Percentiles rank a stretch among this genome's conserved stretches.
Evolutionary conservation across 2,113 vertebrate genomes (phyloP).

Genomic region (Gallinago paraguaiae): DNA sequence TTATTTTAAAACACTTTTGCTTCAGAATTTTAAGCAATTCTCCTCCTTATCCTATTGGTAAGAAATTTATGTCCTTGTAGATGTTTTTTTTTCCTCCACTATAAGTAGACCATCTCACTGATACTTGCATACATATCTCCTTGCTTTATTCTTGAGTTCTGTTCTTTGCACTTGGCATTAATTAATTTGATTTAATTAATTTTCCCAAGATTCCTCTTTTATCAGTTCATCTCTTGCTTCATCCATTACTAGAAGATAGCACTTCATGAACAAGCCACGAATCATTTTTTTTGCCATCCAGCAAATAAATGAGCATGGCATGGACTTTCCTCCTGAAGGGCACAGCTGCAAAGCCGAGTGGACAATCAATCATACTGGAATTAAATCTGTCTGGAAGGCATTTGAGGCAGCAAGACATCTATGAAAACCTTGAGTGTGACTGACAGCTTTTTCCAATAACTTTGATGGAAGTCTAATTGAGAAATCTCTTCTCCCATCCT

Average conservation of each 20-base stretch:
- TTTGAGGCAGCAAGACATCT: constrained; percentile 47
- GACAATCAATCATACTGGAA: constrained; percentile 48
- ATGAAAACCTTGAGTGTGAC: not conserved
- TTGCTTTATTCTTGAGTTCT: not conserved
- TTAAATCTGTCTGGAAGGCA: constrained; percentile 72
- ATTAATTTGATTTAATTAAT: constrained; percentile 41
- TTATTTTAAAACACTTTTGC: not conserved
- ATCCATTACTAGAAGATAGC: constrained; percentile 45
- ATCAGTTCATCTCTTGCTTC: constrained; percentile 56
- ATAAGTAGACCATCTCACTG: not conserved
- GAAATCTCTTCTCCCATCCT: constrained; percentile 29
- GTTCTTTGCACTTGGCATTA: constrained; percentile 18
- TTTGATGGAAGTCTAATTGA: not conserved
- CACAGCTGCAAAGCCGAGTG: constrained; percentile 33
- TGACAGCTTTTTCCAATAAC: constrained; percentile 38
- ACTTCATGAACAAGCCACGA: constrained; percentile 18
- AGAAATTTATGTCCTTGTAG: not conserved
- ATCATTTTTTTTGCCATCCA: constrained; percentile 7
- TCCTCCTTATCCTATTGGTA: not conserved
- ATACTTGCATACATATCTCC: not conserved
- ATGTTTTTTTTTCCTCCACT: not conserved
- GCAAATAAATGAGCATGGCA: constrained; percentile 26
- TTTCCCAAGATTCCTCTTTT: not conserved
- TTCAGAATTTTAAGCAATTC: not conserved
- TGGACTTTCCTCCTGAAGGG: constrained; percentile 19